These are phyloP conservation scores for Lycophotia porphyrea DNA, from an alignment of 2,888 invertebrate genomes.

Conservation along the genomic window DNA sequence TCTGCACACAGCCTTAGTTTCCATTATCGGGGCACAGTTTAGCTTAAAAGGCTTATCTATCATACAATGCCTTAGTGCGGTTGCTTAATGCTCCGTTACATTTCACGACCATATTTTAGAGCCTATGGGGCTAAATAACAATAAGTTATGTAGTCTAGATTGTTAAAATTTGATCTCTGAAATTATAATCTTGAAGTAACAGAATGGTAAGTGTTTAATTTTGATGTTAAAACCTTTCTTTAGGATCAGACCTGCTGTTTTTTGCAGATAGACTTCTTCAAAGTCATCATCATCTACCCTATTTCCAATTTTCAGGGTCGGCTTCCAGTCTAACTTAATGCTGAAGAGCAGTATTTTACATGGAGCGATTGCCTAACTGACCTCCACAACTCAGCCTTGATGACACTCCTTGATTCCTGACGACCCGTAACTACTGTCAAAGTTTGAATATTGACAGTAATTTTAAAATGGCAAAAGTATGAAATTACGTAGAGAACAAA, in stretches of 20 bases:
- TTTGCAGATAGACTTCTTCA: background rate
- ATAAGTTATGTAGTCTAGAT: slow-evolving; percentile 21
- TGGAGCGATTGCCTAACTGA: background rate
- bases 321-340: background rate
- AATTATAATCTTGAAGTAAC: slow-evolving; percentile 39
- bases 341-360: background rate
- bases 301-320: background rate
- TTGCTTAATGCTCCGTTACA: slow-evolving; percentile 42
- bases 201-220: slow-evolving; percentile 27
- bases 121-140: slow-evolving; percentile 47
- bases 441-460: background rate
- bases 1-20: slow-evolving; percentile 8
- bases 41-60: slow-evolving; percentile 52
- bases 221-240: background rate
- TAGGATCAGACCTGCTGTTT: background rate
- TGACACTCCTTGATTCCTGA: background rate
- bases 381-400: background rate
- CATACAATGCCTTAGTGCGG: slow-evolving; percentile 45
- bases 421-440: background rate
- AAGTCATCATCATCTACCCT: background rate
- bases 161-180: slow-evolving; percentile 48
- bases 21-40: slow-evolving; percentile 42
- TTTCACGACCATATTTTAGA: slow-evolving; percentile 46
- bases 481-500: background rate
- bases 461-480: background rate